Evolutionary conservation across 30 jellyfish, hydroid and myxozoan genomes (phyloP), one percentile per base, ranked within the genome.

Genomic region (Turritopsis dohrnii): DNA sequence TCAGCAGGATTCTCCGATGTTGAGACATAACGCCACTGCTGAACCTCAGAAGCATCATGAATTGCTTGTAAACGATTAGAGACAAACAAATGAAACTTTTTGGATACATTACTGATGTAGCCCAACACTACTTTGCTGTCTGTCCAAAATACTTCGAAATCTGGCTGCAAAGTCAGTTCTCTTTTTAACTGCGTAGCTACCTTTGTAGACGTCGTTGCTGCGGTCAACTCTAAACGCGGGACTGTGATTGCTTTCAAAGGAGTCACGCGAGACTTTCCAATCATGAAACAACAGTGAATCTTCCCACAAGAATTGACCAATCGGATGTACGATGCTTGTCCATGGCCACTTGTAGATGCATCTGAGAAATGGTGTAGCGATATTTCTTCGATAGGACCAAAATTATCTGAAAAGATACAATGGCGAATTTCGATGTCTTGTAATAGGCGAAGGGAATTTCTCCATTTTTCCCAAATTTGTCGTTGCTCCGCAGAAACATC

Each of bases 241-340:
- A 84, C 65, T 1, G 92, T 84, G 28, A 54, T 72, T 52, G 82
- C 72, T 74, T 84, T 84, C 18, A 84, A 27, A 8, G 92, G 92
- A 18, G 88, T 83, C 18, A 84, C 83, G 7, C 96, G 81, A 22
- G 96, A 53, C 72, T 88, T 88, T 18, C 88, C 96, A 23, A 81
- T 24, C 24, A 76, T 52, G 65, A 88, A 83, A n/a, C 83, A 53
- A 30, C 92, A 82, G 29, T 75, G 41, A 52, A 82, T 27, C 21
- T 74, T 29, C 8, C 91, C 91, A 0, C 31, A 21, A 26, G 30
- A 19, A 53, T 84, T 30, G 54, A 60, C 74, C 20, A 0, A 1
- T 69, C 77, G 16, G 8, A 69, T 23, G 30, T 69, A 69, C 16
- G 1, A 69, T 69, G 19, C 92, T 28, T 85, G n/a, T n/a, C n/a